Evolutionary conservation across 2,113 vertebrate genomes (phyloP).

Genomic region (Siniperca chuatsi): DNA sequence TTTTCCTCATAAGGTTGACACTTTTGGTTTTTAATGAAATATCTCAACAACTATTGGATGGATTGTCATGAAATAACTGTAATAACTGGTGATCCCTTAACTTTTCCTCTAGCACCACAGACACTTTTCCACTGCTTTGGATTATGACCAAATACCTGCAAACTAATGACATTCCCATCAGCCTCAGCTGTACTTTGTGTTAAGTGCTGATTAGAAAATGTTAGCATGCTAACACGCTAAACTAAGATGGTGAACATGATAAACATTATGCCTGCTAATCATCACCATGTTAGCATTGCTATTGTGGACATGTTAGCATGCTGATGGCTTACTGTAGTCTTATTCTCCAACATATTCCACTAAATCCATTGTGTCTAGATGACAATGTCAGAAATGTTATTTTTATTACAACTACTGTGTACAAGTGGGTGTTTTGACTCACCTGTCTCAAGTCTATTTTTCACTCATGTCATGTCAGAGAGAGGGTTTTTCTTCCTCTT

Average conservation of each 20-base stretch:
- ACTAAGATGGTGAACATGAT: neutral
- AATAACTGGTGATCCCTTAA: neutral
- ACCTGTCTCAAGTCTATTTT: slow-evolving; percentile 6
- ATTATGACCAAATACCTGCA: neutral
- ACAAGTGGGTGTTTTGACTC: neutral
- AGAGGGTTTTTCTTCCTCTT: neutral
- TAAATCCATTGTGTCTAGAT: neutral
- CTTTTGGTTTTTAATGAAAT: neutral
- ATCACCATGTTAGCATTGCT: neutral
- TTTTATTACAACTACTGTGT: neutral
- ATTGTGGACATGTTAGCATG: neutral
- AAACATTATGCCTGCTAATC: neutral
- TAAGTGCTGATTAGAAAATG: neutral
- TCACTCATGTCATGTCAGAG: neutral
- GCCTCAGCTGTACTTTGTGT: neutral
- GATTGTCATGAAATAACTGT: neutral
- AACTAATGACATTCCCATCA: neutral
- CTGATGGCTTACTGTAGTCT: neutral
- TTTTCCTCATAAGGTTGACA: neutral
- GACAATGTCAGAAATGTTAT: neutral
- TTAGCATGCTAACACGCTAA: neutral
- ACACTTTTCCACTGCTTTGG: neutral
- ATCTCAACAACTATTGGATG: neutral
- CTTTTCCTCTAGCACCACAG: neutral
- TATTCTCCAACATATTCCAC: neutral